Conservation (phyloP, 23 tunicate genomes). For the Phallusia fumigata region DNA sequence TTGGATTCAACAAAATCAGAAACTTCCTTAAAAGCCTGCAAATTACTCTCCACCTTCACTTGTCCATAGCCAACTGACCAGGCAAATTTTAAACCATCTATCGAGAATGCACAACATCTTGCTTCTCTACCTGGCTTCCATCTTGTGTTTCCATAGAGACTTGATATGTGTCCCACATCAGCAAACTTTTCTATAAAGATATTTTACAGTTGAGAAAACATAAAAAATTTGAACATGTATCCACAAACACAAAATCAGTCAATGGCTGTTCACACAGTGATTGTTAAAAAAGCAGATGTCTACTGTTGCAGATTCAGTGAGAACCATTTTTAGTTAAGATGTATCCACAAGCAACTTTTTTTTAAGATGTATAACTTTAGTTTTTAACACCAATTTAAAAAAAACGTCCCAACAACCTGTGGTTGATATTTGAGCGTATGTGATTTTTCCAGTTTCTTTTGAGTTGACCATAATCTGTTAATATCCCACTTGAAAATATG, state of each 20-base stretch:
- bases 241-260: too few species aligned
- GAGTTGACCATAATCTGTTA: slow-evolving; percentile 2
- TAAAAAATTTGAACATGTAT: too few species aligned
- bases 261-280: too few species aligned
- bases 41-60: slow-evolving; percentile 12
- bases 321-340: too few species aligned
- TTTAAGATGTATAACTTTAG: too few species aligned
- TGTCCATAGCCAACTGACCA: slow-evolving; percentile 65
- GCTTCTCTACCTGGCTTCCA: slow-evolving; percentile 75
- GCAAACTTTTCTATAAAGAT: neutral
- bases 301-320: too few species aligned
- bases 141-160: slow-evolving; percentile 1
- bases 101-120: slow-evolving; percentile 77
- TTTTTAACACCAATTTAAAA: too few species aligned
- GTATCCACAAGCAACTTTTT: too few species aligned
- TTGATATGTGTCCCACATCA: neutral
- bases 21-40: neutral
- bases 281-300: too few species aligned
- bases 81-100: slow-evolving; percentile 51
- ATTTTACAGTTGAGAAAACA: neutral
- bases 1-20: neutral
- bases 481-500: neutral
- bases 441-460: neutral
- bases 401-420: neutral
- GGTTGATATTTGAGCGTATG: neutral